Conservation (phyloP, 2,797 vertebrate species). For the Meda fulgida region DNA sequence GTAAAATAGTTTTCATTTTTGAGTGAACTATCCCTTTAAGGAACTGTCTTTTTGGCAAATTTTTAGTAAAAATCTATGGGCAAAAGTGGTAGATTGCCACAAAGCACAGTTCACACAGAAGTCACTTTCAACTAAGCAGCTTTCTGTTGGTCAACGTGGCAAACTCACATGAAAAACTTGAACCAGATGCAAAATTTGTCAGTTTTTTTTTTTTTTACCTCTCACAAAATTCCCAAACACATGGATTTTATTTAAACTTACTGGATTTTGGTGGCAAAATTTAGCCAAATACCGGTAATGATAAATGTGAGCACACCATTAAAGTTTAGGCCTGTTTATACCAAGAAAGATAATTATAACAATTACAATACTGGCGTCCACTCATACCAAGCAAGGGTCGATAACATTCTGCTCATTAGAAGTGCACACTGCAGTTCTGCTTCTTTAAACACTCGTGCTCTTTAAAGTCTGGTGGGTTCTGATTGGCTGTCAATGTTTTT, state of each 20-base stretch:
- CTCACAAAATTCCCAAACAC: not conserved
- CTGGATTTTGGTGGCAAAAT: not conserved
- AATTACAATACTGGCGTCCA: not conserved
- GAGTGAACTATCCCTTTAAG: not conserved
- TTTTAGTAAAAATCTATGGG: not conserved
- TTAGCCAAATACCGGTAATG: not conserved
- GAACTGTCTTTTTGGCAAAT: not conserved
- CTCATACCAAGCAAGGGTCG: not conserved
- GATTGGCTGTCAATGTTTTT: conserved; percentile 1
- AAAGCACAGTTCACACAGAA: not conserved
- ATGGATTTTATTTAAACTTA: not conserved
- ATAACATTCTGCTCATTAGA: no score
- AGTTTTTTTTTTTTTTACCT: not conserved
- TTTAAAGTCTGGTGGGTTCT: not conserved
- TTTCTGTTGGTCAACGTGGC: not conserved
- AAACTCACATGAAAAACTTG: not conserved
- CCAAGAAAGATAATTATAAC: not conserved
- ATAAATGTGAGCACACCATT: not conserved
- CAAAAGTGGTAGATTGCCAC: not conserved
- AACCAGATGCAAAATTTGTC: not conserved
- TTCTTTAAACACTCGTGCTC: not conserved
- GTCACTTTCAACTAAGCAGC: not conserved
- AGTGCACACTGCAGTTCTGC: not conserved
- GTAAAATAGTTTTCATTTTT: no score
- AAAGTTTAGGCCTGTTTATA: not conserved